Conservation (phyloP, 1,140 invertebrate species). For the Nephila pilipes region DNA sequence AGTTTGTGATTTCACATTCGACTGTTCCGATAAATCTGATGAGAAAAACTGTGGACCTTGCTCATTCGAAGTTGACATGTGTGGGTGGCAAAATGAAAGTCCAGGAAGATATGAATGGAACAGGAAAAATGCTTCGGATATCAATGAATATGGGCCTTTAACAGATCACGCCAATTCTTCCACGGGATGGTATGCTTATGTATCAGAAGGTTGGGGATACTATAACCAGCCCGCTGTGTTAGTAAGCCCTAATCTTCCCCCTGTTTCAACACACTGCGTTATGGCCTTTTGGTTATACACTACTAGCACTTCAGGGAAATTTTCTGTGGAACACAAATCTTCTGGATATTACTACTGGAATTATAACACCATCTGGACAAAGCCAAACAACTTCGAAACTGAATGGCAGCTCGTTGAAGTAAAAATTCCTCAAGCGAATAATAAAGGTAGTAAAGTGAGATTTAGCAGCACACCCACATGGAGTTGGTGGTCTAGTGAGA, state of each 20-base stretch:
- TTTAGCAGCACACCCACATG: constrained; percentile 24
- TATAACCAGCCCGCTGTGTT: constrained; percentile 4
- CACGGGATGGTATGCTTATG: constrained; percentile 50
- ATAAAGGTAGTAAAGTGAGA: constrained; percentile 11
- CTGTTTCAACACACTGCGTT: constrained; percentile 72
- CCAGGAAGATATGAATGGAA: constrained; percentile 52
- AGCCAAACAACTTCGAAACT: not conserved
- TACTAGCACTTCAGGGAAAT: not conserved
- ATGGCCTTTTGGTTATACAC: constrained; percentile 68
- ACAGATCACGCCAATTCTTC: constrained; percentile 55
- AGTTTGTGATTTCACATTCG: constrained; percentile 65
- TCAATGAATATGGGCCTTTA: not conserved
- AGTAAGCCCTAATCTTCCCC: constrained; percentile 57
- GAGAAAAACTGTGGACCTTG: constrained; percentile 72
- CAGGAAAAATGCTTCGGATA: not conserved
- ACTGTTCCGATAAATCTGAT: constrained; percentile 75
- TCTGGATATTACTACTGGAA: not conserved
- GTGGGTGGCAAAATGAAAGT: constrained; percentile 70
- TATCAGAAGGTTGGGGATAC: constrained; percentile 14
- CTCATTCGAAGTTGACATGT: constrained; percentile 62
- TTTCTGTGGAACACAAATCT: constrained; percentile 42
- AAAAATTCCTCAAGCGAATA: not conserved
- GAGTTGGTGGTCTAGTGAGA: not conserved
- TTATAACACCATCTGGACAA: not conserved
- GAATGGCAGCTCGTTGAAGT: constrained; percentile 59